Percentiles rank a stretch among this genome's conserved stretches.
Conservation (phyloP, 2,113 vertebrate species). For the Istiophorus platypterus region DNA sequence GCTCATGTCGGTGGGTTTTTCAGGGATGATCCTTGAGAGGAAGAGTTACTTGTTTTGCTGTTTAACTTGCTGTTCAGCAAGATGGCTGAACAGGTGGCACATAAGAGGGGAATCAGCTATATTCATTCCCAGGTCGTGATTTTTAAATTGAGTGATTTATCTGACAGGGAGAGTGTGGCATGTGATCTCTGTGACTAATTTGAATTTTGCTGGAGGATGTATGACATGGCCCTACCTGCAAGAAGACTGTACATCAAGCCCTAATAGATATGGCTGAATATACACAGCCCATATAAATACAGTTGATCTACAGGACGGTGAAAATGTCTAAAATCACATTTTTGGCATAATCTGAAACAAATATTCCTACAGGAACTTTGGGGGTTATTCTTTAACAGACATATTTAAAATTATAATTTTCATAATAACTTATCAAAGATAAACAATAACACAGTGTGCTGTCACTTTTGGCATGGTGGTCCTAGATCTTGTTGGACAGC, state of each 20-base stretch:
- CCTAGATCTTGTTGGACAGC: slow-evolving; percentile 40
- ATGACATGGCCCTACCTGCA: background rate
- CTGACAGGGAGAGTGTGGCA: background rate
- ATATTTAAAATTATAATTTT: too few relatives aligned
- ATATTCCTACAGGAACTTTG: background rate
- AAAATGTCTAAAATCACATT: slow-evolving; percentile 2
- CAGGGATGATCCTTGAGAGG: background rate
- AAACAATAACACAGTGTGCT: background rate
- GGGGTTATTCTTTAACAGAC: background rate
- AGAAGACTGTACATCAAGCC: background rate
- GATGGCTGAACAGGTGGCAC: background rate
- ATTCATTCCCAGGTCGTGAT: background rate
- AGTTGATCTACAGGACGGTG: background rate
- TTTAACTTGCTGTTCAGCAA: background rate
- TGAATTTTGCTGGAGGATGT: background rate
- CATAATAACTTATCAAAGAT: too few relatives aligned
- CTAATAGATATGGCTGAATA: background rate
- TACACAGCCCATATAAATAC: background rate
- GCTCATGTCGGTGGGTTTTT: too few relatives aligned
- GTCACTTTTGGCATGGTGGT: slow-evolving; percentile 68
- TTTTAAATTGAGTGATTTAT: slow-evolving; percentile 35
- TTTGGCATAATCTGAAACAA: background rate
- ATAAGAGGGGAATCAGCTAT: background rate
- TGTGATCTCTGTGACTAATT: slow-evolving; percentile 25
- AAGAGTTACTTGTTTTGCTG: background rate